Conservation (phyloP, 2,797 vertebrate species). For the Sciurus carolinensis region DNA sequence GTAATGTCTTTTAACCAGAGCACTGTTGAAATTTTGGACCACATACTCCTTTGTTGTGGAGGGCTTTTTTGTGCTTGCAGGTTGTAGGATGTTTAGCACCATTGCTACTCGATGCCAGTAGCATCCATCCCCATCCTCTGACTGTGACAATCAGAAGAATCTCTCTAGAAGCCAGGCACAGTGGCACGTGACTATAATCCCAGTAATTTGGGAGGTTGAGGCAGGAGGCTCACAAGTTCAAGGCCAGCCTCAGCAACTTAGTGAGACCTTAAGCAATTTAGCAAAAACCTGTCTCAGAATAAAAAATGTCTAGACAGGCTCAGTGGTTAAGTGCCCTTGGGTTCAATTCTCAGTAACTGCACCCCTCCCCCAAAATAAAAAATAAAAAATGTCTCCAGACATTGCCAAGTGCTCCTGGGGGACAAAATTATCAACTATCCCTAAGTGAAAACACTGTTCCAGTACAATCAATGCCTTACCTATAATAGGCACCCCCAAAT, state of each 20-base stretch:
- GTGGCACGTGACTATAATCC: too few relatives aligned
- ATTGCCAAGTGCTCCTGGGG: not conserved
- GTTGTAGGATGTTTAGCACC: not conserved
- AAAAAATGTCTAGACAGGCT: too few relatives aligned
- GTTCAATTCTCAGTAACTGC: too few relatives aligned
- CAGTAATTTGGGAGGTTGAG: too few relatives aligned
- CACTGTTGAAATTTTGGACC: not conserved
- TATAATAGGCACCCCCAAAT: not conserved
- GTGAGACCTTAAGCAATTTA: too few relatives aligned
- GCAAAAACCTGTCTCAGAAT: too few relatives aligned
- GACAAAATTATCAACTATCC: not conserved
- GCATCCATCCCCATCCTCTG: too few relatives aligned
- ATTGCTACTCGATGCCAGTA: not conserved
- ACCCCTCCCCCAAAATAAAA: too few relatives aligned
- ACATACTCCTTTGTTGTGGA: not conserved
- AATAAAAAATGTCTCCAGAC: not conserved
- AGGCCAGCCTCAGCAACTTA: too few relatives aligned
- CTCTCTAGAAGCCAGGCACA: too few relatives aligned
- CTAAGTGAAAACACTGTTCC: not conserved
- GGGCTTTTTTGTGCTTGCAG: not conserved
- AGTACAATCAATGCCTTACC: not conserved
- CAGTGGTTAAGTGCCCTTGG: too few relatives aligned
- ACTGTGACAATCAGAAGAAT: not conserved
- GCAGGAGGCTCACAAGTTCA: too few relatives aligned
- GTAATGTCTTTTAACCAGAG: not conserved